Conservation (phyloP, 1,140 invertebrate species). For the Trichogramma pretiosum region DNA sequence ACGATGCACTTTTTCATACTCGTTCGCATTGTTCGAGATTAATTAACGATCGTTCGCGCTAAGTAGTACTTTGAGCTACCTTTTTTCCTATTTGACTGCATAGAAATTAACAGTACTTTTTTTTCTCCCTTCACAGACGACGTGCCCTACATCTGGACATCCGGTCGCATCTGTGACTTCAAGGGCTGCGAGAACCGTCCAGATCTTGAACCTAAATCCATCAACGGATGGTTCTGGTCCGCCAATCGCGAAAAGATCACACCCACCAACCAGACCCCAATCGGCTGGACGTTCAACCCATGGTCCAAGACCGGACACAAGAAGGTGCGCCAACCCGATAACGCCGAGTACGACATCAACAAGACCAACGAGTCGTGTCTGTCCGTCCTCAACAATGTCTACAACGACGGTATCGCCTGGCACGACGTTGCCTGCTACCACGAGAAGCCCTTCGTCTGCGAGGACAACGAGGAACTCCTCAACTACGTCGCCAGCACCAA, state of each 20-base stretch:
- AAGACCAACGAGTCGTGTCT: conserved; percentile 77
- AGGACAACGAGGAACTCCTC: conserved; percentile 77
- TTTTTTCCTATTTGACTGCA: not conserved
- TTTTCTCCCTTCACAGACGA: conserved; percentile 61
- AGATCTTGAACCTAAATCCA: conserved; percentile 75
- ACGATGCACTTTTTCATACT: too few species aligned
- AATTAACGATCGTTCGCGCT: too few species aligned
- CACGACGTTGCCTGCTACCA: conserved; percentile 89
- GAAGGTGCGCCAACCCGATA: conserved; percentile 77
- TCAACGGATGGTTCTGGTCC: conserved; percentile 90
- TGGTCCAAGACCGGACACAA: conserved; percentile 86
- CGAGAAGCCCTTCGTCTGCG: conserved; percentile 81
- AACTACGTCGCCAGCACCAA: conserved; percentile 75
- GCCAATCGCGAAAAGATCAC: conserved; percentile 80
- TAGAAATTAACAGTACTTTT: too few species aligned
- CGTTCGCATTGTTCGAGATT: too few species aligned
- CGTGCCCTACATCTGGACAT: conserved; percentile 88
- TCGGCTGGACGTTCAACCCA: conserved; percentile 68
- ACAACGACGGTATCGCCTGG: conserved; percentile 85
- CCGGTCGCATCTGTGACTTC: conserved; percentile 84
- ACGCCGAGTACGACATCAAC: conserved; percentile 87
- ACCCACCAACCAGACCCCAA: conserved; percentile 64
- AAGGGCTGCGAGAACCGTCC: conserved; percentile 79
- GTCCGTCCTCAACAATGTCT: conserved; percentile 80
- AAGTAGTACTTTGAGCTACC: too few species aligned